These are phyloP conservation scores for Oscheius sp. DNA, from an alignment of 1,140 invertebrate species.

Conservation along the genomic window DNA sequence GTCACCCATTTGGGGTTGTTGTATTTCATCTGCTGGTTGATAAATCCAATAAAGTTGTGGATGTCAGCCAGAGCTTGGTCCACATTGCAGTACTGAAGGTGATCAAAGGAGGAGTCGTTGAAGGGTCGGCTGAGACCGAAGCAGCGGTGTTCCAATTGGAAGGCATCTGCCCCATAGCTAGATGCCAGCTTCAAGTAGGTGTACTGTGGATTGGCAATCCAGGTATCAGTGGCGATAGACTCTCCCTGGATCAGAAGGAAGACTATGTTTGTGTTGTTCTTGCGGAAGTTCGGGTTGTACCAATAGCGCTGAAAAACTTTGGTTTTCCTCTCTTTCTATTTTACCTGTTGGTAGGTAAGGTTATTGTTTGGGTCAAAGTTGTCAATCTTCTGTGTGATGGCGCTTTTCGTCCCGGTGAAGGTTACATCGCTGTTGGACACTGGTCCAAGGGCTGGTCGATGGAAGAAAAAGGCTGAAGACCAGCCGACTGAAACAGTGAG, in stretches of 20 bases:
- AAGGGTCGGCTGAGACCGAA: constrained; percentile 89
- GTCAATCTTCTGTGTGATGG: background rate
- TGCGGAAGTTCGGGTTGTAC: constrained; percentile 26
- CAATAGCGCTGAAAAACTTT: constrained; percentile 25
- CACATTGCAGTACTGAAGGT: constrained; percentile 28
- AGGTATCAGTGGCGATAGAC: constrained; percentile 10
- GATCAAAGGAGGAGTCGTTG: constrained; percentile 17
- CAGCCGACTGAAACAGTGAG: no score
- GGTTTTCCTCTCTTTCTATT: background rate
- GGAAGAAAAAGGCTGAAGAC: no score
- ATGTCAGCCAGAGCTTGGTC: constrained; percentile 40
- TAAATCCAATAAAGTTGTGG: constrained; percentile 31
- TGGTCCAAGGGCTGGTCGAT: no score
- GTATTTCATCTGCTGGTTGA: constrained; percentile 32
- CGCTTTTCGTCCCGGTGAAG: no score
- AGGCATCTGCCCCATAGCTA: constrained; percentile 75
- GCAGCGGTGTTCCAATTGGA: constrained; percentile 83
- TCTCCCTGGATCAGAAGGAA: constrained; percentile 38
- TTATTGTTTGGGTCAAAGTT: constrained; percentile 5
- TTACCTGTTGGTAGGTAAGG: constrained; percentile 5
- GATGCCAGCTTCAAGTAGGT: constrained; percentile 66
- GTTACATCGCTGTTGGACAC: no score
- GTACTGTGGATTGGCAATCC: constrained; percentile 18
- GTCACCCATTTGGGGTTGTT: constrained; percentile 75
- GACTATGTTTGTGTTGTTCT: constrained; percentile 16